phyloP scores from a whole-genome alignment of 2,888 invertebrate genomes.

The Abscondita cerata region DNA sequence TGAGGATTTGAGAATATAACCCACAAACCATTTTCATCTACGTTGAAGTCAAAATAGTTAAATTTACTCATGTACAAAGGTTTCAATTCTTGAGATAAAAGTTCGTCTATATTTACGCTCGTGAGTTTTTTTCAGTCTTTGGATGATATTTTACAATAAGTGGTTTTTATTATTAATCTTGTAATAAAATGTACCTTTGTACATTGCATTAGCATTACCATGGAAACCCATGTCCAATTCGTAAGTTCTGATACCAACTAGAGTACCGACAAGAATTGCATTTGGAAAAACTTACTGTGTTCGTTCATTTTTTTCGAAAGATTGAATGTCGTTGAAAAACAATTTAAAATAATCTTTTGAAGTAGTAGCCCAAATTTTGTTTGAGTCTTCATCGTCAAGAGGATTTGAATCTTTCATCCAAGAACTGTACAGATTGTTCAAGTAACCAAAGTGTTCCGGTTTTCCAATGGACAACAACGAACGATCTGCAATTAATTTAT shows the following conservation, averaged over 20 bases:
- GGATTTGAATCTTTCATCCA: slow-evolving; percentile 83
- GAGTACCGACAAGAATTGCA: neutral
- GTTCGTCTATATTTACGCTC: slow-evolving; percentile 51
- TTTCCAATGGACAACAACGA: slow-evolving; percentile 91
- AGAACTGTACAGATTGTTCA: slow-evolving; percentile 78
- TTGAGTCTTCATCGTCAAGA: slow-evolving; percentile 60
- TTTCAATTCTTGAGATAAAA: neutral
- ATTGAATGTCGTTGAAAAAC: slow-evolving; percentile 74
- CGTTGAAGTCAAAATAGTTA: slow-evolving; percentile 92
- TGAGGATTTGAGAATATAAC: slow-evolving; percentile 83
- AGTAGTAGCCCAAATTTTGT: slow-evolving; percentile 86
- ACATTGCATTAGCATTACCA: slow-evolving; percentile 96
- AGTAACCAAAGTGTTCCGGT: slow-evolving; percentile 85
- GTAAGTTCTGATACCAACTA: slow-evolving; percentile 13
- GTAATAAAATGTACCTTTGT: slow-evolving; percentile 80
- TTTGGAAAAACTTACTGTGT: slow-evolving; percentile 54
- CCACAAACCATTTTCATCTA: slow-evolving; percentile 98
- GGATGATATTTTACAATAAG: slow-evolving; percentile 63
- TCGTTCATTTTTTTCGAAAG: slow-evolving; percentile 68
- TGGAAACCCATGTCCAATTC: slow-evolving; percentile 58
- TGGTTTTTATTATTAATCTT: slow-evolving; percentile 40
- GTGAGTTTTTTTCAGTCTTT: slow-evolving; percentile 55
- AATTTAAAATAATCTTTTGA: slow-evolving; percentile 74
- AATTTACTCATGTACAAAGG: slow-evolving; percentile 77
- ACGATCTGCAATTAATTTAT: slow-evolving; percentile 66